Conservation (phyloP, 2,113 vertebrate genomes). For the Lophura nycthemera region DNA sequence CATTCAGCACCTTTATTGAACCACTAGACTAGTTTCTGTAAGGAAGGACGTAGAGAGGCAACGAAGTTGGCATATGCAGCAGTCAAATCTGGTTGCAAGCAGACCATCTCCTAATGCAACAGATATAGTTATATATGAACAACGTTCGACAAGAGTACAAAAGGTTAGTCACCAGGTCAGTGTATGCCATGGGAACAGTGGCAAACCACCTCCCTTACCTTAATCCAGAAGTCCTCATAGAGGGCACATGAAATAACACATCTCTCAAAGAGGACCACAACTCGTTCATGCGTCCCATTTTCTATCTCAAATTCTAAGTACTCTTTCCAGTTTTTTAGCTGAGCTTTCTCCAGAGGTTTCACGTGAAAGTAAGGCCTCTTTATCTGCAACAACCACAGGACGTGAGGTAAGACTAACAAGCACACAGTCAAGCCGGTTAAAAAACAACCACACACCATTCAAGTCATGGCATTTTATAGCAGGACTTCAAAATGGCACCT, state of each 20-base stretch:
- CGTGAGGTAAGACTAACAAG: background rate
- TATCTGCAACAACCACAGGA: constrained; percentile 82
- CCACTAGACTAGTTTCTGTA: constrained; percentile 99
- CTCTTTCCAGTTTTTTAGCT: constrained; percentile 99
- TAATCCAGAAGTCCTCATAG: constrained; percentile 99
- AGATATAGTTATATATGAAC: constrained; percentile 99
- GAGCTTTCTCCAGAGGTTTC: constrained; percentile 96
- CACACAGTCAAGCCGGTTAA: too few relatives aligned
- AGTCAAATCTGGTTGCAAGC: constrained; percentile 99
- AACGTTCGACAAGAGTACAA: constrained; percentile 98
- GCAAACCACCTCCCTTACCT: constrained; percentile 85
- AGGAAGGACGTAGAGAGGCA: constrained; percentile 99
- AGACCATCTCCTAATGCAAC: constrained; percentile 99
- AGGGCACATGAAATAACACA: constrained; percentile 99
- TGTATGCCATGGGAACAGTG: constrained; percentile 76
- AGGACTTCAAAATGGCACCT: rapidly evolving
- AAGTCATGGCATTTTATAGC: rapidly evolving
- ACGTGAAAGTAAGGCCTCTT: constrained; percentile 99
- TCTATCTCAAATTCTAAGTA: constrained; percentile 99
- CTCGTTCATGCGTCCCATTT: constrained; percentile 95
- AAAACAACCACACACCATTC: background rate
- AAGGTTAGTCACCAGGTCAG: constrained; percentile 95
- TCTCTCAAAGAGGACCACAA: constrained; percentile 98
- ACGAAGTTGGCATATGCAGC: constrained; percentile 99
- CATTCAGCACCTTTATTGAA: constrained; percentile 99